Percentiles rank a stretch among this genome's conserved stretches.
Conservation (phyloP, 37 sponge, comb jelly and placozoan genomes). For the Diacarnus erythraeanus region DNA sequence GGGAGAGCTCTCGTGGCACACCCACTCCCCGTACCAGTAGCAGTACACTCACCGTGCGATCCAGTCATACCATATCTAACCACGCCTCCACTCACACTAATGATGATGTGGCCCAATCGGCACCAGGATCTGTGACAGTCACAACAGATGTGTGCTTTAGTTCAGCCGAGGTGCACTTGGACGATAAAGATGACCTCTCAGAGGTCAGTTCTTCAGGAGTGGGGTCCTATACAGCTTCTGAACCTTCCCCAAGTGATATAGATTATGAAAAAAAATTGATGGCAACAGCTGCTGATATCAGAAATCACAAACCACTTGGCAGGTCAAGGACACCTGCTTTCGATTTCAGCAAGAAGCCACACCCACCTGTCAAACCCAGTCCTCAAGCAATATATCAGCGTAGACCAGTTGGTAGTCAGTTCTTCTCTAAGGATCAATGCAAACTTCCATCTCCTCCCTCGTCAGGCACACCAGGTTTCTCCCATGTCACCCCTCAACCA, state of each 20-base stretch:
- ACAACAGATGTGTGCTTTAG: not conserved
- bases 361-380: conserved; percentile 8
- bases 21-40: not conserved
- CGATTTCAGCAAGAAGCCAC: not conserved
- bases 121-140: not conserved
- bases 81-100: not conserved
- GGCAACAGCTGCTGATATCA: not conserved
- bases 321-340: not conserved
- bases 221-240: not conserved
- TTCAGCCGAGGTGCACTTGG: not conserved
- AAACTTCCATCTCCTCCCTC: not conserved
- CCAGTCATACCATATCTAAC: not conserved
- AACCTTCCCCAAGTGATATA: not conserved
- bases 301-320: no score
- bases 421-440: not conserved
- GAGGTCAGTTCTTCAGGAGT: conserved; percentile 10
- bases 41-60: not conserved
- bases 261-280: not conserved
- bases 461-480: not conserved
- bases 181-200: not conserved
- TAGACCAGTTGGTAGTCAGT: not conserved
- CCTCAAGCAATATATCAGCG: not conserved
- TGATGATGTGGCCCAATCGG: not conserved
- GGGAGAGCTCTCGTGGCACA: not conserved
- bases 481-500: not conserved